Conservation (phyloP, 1,140 invertebrate genomes). For the Tetraneura akinire region DNA sequence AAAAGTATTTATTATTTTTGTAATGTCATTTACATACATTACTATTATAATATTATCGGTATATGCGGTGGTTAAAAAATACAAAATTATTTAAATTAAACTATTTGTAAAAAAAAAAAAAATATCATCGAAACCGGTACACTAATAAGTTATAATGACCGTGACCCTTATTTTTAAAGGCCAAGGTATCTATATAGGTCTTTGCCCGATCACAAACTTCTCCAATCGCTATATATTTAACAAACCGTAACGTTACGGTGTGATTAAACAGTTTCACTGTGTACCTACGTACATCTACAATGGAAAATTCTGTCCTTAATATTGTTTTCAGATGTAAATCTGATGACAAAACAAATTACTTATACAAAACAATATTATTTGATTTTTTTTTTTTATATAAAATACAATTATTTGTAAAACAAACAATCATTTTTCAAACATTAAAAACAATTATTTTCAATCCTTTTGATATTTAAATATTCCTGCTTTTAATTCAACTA, state of each 20-base stretch:
- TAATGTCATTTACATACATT: too few species aligned
- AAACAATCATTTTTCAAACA: too few species aligned
- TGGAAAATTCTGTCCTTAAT: background rate
- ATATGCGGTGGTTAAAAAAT: too few species aligned
- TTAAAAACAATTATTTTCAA: too few species aligned
- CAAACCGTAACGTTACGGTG: slow-evolving; percentile 23
- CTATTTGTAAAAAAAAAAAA: background rate
- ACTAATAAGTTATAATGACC: slow-evolving; percentile 12
- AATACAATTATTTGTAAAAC: too few species aligned
- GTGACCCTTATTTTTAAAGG: slow-evolving; percentile 28
- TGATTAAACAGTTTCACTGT: slow-evolving; percentile 17
- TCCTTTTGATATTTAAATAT: too few species aligned
- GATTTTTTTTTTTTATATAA: too few species aligned
- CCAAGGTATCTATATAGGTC: slow-evolving; percentile 17
- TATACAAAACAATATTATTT: too few species aligned
- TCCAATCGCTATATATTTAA: background rate
- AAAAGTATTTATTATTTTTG: too few species aligned
- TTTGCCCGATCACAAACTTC: slow-evolving; percentile 17
- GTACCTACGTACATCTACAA: background rate
- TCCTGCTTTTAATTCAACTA: too few species aligned
- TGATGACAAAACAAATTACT: background rate
- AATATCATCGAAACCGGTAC: background rate
- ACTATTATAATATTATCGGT: too few species aligned
- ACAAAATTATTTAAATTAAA: background rate
- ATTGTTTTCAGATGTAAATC: background rate